A percentile compares a stretch with the other conserved stretches of the same genome.
These are phyloP conservation scores for Ageneiosus marmoratus DNA, from an alignment of 2,113 vertebrate species.

Conservation along the genomic window DNA sequence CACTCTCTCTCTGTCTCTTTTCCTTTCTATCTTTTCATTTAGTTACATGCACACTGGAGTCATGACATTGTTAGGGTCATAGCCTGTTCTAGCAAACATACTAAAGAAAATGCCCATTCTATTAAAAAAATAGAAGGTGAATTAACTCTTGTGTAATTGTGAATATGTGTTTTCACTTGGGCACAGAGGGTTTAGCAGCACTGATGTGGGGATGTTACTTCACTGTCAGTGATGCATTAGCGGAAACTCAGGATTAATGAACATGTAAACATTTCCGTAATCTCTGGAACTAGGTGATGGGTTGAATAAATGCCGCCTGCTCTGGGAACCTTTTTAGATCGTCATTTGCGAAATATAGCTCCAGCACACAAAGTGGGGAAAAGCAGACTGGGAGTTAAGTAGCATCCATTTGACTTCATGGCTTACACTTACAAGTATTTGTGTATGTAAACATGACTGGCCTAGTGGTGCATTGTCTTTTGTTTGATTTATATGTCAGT, in stretches of 20 bases:
- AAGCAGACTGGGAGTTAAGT: constrained; percentile 36
- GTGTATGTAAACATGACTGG: constrained; percentile 41
- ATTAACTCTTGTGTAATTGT: constrained; percentile 43
- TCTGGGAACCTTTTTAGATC: constrained; percentile 63
- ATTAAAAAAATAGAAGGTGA: background rate
- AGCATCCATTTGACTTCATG: constrained; percentile 48
- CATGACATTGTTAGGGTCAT: constrained; percentile 44
- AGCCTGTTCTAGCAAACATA: constrained; percentile 38
- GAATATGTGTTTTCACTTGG: constrained; percentile 36
- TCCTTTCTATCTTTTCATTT: constrained; percentile 27
- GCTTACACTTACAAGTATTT: constrained; percentile 39
- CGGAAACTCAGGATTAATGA: constrained; percentile 71
- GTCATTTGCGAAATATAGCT: constrained; percentile 47
- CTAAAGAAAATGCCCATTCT: constrained; percentile 27
- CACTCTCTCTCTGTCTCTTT: background rate
- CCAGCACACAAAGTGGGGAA: constrained; percentile 36
- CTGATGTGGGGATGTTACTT: constrained; percentile 58
- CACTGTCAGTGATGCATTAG: constrained; percentile 71
- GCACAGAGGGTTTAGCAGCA: constrained; percentile 49
- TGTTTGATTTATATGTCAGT: constrained; percentile 43
- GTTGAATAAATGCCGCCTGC: constrained; percentile 60
- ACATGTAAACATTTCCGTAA: constrained; percentile 68
- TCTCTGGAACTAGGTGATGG: constrained; percentile 63
- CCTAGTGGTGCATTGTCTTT: constrained; percentile 36
- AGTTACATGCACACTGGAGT: constrained; percentile 38